These are phyloP conservation scores for Archocentrus centrarchus DNA, from an alignment of 2,113 vertebrate species.

Conservation along the genomic window DNA sequence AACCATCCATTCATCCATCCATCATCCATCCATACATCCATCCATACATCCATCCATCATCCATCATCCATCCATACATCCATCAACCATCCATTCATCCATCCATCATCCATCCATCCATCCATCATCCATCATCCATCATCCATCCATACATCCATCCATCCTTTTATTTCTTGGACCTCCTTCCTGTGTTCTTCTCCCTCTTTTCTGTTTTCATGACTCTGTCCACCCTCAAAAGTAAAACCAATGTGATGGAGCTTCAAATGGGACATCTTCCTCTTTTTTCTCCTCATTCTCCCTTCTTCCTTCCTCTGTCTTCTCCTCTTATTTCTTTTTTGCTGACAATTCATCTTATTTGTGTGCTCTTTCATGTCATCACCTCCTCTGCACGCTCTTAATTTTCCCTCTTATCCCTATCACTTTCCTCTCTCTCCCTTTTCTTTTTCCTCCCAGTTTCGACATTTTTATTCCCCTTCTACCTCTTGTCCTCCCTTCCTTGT, in stretches of 20 bases:
- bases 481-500: background rate
- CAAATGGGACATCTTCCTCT: background rate
- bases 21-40: no score
- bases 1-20: no score
- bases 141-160: background rate
- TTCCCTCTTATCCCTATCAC: background rate
- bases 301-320: background rate
- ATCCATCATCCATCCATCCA: no score
- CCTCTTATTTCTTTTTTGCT: background rate
- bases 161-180: background rate
- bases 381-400: background rate
- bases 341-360: no score
- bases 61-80: no score
- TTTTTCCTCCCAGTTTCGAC: background rate
- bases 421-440: background rate
- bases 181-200: background rate
- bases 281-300: background rate
- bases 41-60: no score
- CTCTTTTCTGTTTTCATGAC: slow-evolving; percentile 49
- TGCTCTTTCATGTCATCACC: background rate
- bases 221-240: slow-evolving; percentile 21
- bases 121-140: background rate
- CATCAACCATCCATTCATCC: no score
- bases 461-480: background rate
- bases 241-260: slow-evolving; percentile 24